phyloP scores from a whole-genome alignment of 2,113 vertebrate genomes.

The Muscicapa adusta region DNA sequence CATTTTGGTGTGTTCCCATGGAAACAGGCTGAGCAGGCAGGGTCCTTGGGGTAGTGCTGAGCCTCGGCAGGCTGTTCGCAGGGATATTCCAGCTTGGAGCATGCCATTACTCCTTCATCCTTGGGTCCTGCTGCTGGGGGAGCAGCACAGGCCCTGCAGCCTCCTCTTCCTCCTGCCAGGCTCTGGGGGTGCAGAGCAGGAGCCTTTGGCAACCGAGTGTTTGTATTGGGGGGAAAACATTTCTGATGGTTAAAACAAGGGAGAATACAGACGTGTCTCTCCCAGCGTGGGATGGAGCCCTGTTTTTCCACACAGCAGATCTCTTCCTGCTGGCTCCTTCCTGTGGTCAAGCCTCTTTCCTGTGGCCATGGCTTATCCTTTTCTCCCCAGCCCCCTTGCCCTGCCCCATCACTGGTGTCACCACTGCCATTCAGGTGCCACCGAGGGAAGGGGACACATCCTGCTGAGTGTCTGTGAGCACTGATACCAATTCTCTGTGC shows the following conservation, averaged over 20 bases:
- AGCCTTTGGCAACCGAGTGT: rapidly evolving
- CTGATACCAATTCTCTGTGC: background rate
- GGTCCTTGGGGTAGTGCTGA: background rate
- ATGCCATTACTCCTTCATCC: background rate
- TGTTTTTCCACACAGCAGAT: background rate
- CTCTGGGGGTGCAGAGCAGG: background rate
- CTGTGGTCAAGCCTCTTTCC: background rate
- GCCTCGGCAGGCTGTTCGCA: rapidly evolving
- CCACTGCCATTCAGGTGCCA: rapidly evolving
- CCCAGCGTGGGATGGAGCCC: background rate
- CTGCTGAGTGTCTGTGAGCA: rapidly evolving
- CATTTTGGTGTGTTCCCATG: background rate
- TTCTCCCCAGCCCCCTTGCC: rapidly evolving
- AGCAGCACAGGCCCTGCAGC: background rate
- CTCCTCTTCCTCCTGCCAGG: background rate
- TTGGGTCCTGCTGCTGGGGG: background rate
- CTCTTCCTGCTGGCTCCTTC: background rate
- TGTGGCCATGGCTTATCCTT: background rate
- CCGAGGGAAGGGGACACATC: rapidly evolving
- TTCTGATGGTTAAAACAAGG: background rate
- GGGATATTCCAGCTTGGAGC: background rate
- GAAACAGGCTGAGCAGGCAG: background rate
- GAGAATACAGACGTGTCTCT: background rate
- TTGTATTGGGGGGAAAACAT: background rate
- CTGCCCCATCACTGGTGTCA: background rate